These are phyloP conservation scores for Rallus limicola DNA, from an alignment of 2,113 vertebrate species.

Conservation along the genomic window DNA sequence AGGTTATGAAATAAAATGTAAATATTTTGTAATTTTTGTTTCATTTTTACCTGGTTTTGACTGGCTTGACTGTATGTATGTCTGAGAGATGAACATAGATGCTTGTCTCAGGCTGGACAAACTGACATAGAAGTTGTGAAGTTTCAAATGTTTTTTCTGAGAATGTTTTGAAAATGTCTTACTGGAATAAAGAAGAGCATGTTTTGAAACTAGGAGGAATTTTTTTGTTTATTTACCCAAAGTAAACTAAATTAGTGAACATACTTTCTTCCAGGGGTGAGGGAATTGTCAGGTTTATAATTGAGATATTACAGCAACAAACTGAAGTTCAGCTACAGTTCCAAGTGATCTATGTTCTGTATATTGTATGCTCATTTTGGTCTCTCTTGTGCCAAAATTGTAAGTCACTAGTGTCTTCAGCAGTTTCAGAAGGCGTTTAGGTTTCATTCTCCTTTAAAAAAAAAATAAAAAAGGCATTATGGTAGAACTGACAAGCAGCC, in stretches of 20 bases:
- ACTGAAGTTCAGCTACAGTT: neutral
- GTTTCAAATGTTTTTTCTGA: neutral
- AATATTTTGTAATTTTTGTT: neutral
- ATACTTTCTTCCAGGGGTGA: neutral
- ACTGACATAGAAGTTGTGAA: neutral
- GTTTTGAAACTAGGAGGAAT: neutral
- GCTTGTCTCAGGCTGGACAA: neutral
- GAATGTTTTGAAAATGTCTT: neutral
- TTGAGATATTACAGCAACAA: neutral
- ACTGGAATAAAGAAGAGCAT: fast-evolving
- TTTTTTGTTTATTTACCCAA: neutral
- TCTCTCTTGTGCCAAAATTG: neutral
- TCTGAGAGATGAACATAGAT: neutral
- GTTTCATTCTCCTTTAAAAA: neutral
- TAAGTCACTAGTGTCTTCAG: neutral
- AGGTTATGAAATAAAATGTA: neutral
- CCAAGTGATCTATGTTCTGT: neutral
- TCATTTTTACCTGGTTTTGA: neutral
- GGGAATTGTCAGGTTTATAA: neutral
- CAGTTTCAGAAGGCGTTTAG: neutral
- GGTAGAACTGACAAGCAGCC: neutral
- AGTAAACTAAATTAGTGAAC: neutral
- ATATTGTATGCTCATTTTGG: neutral
- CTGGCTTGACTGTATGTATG: neutral
- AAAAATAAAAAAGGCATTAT: neutral